Evolutionary conservation across 2,888 invertebrate species (phyloP).

Genomic region (Marasmarcha lunaedactyla): DNA sequence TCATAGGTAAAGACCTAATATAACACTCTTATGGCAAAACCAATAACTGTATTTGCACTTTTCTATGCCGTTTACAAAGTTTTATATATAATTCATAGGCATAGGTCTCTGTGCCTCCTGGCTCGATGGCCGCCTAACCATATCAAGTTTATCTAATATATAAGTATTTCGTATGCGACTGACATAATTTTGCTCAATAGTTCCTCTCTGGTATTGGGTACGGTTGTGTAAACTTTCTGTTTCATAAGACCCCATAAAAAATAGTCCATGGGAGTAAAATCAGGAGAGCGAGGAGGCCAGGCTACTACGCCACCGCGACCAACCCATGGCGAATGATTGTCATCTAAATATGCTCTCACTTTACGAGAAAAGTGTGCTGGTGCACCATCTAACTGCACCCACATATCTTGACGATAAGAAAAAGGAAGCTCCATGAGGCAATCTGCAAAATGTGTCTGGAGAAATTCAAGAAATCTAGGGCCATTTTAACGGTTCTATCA

Average conservation of each 20-base stretch:
- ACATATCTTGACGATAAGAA: neutral
- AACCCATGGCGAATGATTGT: constrained; percentile 10
- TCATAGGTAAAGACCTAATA: too few relatives aligned
- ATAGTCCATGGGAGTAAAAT: constrained; percentile 9
- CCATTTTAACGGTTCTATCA: constrained; percentile 16
- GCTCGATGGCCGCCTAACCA: too few relatives aligned
- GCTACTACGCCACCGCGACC: constrained; percentile 11
- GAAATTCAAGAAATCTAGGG: neutral
- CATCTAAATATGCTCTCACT: constrained; percentile 3
- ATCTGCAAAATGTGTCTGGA: too few relatives aligned
- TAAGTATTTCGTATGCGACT: too few relatives aligned
- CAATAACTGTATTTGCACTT: too few relatives aligned
- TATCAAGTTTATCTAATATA: too few relatives aligned
- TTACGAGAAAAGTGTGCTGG: constrained; percentile 5
- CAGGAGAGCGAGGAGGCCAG: constrained; percentile 12
- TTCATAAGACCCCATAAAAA: constrained; percentile 9
- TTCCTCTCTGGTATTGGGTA: too few relatives aligned
- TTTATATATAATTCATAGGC: too few relatives aligned
- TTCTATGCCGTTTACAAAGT: too few relatives aligned
- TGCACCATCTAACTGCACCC: constrained; percentile 4
- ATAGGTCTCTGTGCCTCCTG: too few relatives aligned
- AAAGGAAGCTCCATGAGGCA: neutral
- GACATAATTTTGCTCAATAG: too few relatives aligned
- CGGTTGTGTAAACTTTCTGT: constrained; percentile 6
- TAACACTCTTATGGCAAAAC: too few relatives aligned